Evolutionary conservation across 2,888 invertebrate species (phyloP).

Genomic region (Pyralis farinalis): DNA sequence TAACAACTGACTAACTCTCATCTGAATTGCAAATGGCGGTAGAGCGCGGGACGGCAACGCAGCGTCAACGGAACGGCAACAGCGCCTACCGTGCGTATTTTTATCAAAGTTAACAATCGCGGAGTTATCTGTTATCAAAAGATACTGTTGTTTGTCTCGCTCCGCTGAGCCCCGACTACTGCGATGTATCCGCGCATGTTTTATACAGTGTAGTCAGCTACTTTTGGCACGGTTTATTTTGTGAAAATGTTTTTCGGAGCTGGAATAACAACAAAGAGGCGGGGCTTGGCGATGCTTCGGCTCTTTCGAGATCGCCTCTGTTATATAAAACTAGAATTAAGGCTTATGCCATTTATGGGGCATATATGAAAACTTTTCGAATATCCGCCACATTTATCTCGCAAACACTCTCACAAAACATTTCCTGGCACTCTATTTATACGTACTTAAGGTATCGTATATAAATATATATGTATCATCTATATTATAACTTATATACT

Average conservation of each 20-base stretch:
- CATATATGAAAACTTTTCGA: constrained; percentile 29
- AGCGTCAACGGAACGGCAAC: constrained; percentile 54
- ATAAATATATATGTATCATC: no score
- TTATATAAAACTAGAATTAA: constrained; percentile 15
- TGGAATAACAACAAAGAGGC: constrained; percentile 25
- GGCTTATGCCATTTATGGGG: background rate
- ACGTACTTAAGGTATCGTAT: no score
- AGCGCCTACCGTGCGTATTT: constrained; percentile 57
- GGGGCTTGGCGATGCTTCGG: constrained; percentile 23
- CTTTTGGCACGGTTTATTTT: constrained; percentile 20
- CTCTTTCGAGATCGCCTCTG: constrained; percentile 10
- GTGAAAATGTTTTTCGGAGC: constrained; percentile 19
- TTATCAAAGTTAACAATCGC: constrained; percentile 51
- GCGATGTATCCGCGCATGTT: constrained; percentile 1
- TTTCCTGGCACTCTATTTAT: no score
- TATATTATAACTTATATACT: no score
- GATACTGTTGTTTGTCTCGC: constrained; percentile 25
- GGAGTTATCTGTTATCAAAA: constrained; percentile 51
- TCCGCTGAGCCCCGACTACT: constrained; percentile 12
- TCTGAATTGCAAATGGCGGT: constrained; percentile 70
- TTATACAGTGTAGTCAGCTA: no score
- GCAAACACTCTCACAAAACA: constrained; percentile 2
- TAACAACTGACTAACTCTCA: constrained; percentile 46
- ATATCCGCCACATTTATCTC: constrained; percentile 16
- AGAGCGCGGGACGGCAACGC: constrained; percentile 49